Base-by-base conservation (phyloP, 1,140 invertebrate species). In the Ptiloglossa arizonensis region DNA sequence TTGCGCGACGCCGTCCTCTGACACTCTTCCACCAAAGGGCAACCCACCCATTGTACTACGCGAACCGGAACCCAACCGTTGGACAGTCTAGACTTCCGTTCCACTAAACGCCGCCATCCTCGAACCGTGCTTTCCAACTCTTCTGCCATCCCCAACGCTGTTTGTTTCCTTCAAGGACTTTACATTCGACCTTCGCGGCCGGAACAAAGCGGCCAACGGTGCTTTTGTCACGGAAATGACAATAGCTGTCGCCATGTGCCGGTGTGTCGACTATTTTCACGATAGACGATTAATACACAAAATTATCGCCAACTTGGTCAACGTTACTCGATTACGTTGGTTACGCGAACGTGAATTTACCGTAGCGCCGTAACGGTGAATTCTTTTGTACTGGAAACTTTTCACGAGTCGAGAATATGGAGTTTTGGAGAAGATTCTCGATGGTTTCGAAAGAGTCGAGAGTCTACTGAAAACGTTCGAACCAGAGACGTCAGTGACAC, bases 21-120 rank as follows among this genome's bases (percentile, higher is more conserved):
- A 86, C 86, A 77, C 73, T 83, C 74, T 86, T 83, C 69, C 54
- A 79, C 57, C 78, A 86, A 83, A 83, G 59, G 44, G 50, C 70
- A 71, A 46, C 41, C 63, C 50, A 35, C 29, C 70, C 63, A 83
- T 86, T 83, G 73, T 86, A 48, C 60, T 64, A 46, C 15, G 52
- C 56, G 35, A 77, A 66, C 71, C 62, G 78, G 57, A 85, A 84
- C 50, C 68, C 56, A 41, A 52, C 50, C 48, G 66, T 83, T 71
- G 62, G 72, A 70, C 71, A 71, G 73, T 83, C 66, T 57, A 80
- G 66, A 76, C 73, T 83, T 83, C 70, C 81, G 82, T 79, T 68
- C 52, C 32, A 56, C 70, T 76, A 66, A 84, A 80, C 77, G 60
- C 54, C 38, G 17, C 68, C 15, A 72, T 32, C 69, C 50, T 44